phyloP scores from a whole-genome alignment of 2,797 vertebrate species.

The Sebastes matsubarae region DNA sequence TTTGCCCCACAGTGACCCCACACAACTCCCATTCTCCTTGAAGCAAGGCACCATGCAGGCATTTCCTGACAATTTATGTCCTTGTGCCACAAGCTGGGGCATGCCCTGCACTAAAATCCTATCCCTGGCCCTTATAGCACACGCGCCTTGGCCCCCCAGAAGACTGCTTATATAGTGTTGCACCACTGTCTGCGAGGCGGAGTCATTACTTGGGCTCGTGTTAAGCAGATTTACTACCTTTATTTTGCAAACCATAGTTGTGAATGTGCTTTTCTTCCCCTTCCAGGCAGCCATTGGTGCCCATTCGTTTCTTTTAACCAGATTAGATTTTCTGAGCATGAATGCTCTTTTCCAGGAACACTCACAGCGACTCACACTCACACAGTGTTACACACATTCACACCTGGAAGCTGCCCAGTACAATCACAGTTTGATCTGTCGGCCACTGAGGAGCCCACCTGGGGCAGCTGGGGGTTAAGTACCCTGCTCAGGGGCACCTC shows the following conservation, averaged over 20 bases:
- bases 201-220: conserved; percentile 36
- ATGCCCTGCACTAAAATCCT: conserved; percentile 78
- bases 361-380: not conserved
- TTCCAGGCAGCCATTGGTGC: conserved; percentile 3
- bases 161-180: conserved; percentile 54
- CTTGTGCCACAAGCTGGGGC: conserved; percentile 73
- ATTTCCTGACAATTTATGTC: conserved; percentile 76
- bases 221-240: conserved; percentile 48
- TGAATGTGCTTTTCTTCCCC: conserved; percentile 9
- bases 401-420: conserved; percentile 19
- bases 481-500: not conserved
- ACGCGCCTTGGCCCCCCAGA: conserved; percentile 66
- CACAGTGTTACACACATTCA: not conserved
- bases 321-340: not conserved
- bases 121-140: conserved; percentile 75
- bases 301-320: not conserved
- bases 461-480: conserved; percentile 7
- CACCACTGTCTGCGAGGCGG: conserved; percentile 44
- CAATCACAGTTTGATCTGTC: not conserved
- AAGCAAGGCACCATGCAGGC: conserved; percentile 72
- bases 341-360: not conserved
- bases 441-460: not conserved
- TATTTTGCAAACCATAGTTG: conserved; percentile 12
- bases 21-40: conserved; percentile 70
- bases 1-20: conserved; percentile 68